phyloP scores from a whole-genome alignment of 2,888 invertebrate species.

The Gonocerus acuteangulatus region DNA sequence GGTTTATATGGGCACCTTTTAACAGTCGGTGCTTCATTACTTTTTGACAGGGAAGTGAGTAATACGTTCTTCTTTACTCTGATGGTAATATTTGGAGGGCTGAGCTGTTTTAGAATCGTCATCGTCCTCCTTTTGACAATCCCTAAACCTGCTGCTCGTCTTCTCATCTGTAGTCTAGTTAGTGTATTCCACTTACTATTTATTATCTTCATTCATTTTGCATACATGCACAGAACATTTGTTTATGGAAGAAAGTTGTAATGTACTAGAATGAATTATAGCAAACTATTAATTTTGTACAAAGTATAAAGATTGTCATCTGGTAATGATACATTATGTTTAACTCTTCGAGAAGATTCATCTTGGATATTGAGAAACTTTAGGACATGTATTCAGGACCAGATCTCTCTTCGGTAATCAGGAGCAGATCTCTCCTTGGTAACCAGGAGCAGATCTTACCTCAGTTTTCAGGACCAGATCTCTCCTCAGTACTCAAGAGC shows the following conservation, averaged over 20 bases:
- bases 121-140: conserved; percentile 47
- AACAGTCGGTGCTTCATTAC: conserved; percentile 44
- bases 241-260: conserved; percentile 39
- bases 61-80: conserved; percentile 46
- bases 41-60: conserved; percentile 45
- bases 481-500: too few species aligned
- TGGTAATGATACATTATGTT: too few species aligned
- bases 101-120: conserved; percentile 46
- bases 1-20: conserved; percentile 47
- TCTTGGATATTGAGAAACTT: too few species aligned
- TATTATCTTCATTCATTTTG: conserved; percentile 49
- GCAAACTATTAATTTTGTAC: too few species aligned
- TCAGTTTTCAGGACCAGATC: too few species aligned
- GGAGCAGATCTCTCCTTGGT: too few species aligned
- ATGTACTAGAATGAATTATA: too few species aligned
- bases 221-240: conserved; percentile 48
- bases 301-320: too few species aligned
- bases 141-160: conserved; percentile 45
- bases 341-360: too few species aligned
- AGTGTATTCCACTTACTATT: conserved; percentile 47
- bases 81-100: conserved; percentile 47
- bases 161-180: conserved; percentile 47
- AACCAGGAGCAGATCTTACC: too few species aligned
- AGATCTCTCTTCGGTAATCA: too few species aligned
- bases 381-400: too few species aligned